Base-by-base conservation (phyloP, 35 echinoderm and acorn worm genomes). In the Apostichopus californicus region DNA sequence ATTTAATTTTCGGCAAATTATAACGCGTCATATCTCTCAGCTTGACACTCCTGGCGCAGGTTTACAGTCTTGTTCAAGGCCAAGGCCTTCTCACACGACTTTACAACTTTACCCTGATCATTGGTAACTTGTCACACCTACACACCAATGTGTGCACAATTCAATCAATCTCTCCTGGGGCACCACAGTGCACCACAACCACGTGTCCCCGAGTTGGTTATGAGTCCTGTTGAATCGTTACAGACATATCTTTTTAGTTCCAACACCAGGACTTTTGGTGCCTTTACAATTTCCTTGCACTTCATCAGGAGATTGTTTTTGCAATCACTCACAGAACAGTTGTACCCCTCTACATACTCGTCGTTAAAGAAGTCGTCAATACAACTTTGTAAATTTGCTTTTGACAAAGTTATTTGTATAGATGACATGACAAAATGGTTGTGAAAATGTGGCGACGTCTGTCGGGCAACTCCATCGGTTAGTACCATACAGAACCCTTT, bases 301-400 rank as follows among this genome's bases (percentile, higher is more conserved):
- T 85, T 59, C 81, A 85, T 85, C 18, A 85, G 52, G 24, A 85
- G 81, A 11, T 85, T 60, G 4, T 56, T 58, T 6, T 58, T 58
- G 17, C 55, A 85, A 25, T 85, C 58, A 61, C 26, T 81, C 34
- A 46, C 34, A 46, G 11, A 20, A 46, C 78, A 81, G 6, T 8
- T 81, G 26, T 24, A 81, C 34, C 23, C 78, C 10, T 81, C 55
- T 12, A 54, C 9, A 28, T 81, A 81, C 52, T 81, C 78, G 5
- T 81, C 78, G 52, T 54, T 53, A 22, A 84, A 84, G n/a, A 84
- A 84, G 13, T 84, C 81, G n/a, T 84, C 54, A 9, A 84, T 58
- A 18, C 81, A 84, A 57, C 15, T n/a, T 57, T 84, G 53, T 15
- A 84, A 14, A 6, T 15, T 23, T n/a, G 81, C 12, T 20, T 59